Percentiles rank a stretch among this genome's conserved stretches.
These are phyloP conservation scores for Orchesellides sinensis DNA, from an alignment of 2,888 invertebrate genomes.

Conservation along the genomic window DNA sequence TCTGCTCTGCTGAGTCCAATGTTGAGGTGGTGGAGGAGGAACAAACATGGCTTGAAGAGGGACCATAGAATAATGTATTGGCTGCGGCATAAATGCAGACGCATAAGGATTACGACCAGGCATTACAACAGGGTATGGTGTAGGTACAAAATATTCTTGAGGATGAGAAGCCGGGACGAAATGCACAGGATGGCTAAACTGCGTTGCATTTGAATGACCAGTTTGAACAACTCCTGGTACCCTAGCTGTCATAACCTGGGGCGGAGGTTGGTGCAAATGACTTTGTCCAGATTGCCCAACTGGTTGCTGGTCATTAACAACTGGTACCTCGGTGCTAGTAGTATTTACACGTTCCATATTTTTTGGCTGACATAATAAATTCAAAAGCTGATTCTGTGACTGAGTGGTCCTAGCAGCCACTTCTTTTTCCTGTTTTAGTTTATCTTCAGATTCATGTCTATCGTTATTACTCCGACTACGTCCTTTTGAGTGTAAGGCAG, in stretches of 20 bases:
- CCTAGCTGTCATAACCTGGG: too few species aligned
- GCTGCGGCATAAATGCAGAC: conserved; percentile 39
- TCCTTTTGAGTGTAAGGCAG: conserved; percentile 17
- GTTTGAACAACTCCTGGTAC: background rate
- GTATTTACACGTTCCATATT: conserved; percentile 50
- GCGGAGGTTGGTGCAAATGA: conserved; percentile 2
- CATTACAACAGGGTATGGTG: conserved; percentile 37
- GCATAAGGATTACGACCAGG: conserved; percentile 28
- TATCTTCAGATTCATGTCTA: too few species aligned
- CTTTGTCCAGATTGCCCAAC: background rate
- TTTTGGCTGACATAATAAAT: conserved; percentile 53
- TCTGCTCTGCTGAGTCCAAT: conserved; percentile 43
- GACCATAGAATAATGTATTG: background rate
- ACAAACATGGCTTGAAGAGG: conserved; percentile 2
- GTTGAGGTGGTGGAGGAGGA: conserved; percentile 57
- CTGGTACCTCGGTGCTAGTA: too few species aligned
- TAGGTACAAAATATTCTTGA: conserved; percentile 23
- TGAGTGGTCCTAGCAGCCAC: background rate
- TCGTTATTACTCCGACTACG: background rate
- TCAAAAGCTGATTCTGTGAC: conserved; percentile 11
- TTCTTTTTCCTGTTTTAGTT: background rate
- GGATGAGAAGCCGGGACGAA: too few species aligned
- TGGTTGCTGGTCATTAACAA: conserved; percentile 1
- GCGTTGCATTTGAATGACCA: background rate
- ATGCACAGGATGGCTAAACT: conserved; percentile 21